These are phyloP conservation scores for Seladonia tumulorum DNA, from an alignment of 2,888 invertebrate species.

Conservation along the genomic window DNA sequence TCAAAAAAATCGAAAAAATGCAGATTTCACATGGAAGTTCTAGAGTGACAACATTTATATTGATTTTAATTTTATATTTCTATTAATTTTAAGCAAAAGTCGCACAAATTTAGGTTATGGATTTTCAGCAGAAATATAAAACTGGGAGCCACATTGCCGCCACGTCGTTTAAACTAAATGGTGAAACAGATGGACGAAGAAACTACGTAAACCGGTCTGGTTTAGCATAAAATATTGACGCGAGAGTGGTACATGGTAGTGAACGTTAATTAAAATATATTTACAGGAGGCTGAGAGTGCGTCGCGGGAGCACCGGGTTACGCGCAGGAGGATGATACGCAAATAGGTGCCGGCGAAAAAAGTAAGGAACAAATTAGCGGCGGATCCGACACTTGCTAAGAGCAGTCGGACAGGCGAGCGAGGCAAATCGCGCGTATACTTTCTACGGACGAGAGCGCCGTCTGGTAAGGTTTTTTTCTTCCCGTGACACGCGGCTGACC, in stretches of 20 bases:
- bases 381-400: constrained; percentile 20
- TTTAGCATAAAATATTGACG: neutral
- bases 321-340: constrained; percentile 13
- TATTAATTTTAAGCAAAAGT: no score
- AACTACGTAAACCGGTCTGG: neutral
- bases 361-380: constrained; percentile 24
- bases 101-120: neutral
- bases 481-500: constrained; percentile 71
- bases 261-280: neutral
- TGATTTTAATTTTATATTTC: no score
- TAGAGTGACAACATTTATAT: no score
- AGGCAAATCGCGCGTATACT: constrained; percentile 3
- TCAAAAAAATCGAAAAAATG: no score
- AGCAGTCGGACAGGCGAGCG: constrained; percentile 12
- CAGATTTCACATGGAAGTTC: no score
- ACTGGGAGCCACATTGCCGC: no score
- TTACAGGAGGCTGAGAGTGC: neutral
- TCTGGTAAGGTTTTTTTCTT: constrained; percentile 62
- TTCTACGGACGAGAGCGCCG: constrained; percentile 30
- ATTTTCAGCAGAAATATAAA: neutral
- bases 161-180: neutral
- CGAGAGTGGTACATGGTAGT: neutral
- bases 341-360: constrained; percentile 27
- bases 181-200: neutral
- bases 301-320: neutral